Evolutionary conservation across 2,113 vertebrate species (phyloP), one percentile per base, ranked within the genome.

Genomic region (Syngnathoides biaculeatus): DNA sequence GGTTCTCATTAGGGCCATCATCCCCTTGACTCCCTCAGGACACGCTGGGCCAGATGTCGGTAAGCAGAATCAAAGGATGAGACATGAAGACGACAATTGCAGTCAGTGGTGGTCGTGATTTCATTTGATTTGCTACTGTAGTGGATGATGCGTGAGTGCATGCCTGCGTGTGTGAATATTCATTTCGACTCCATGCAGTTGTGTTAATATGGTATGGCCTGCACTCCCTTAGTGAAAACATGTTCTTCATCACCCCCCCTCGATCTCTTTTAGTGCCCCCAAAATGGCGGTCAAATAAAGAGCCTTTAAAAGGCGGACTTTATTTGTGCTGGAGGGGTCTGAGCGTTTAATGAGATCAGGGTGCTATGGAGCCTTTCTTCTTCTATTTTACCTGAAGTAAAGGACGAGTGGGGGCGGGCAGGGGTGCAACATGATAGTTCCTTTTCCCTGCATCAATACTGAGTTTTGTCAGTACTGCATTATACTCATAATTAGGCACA

Each of bases 201-300:
- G 94, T 24, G 90, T 85, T 13, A 92, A 76, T 69, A 97, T 88
- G 61, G 90, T 69, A 97, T 88, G 61, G 90, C 87, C 22, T 88
- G 35, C 19, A 90, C 92, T 79, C 93, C 40, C 92, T 72, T 60
- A 95, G 73, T 42, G 0, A 81, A 77, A 30, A 90, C 89, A 59
- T 82, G 91, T 63, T 95, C 92, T 73, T 92, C 85, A 45, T 91
- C 86, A 56, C 89, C 87, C 42, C 42, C 80, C 84, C 67, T 95
- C 76, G 84, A 85, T 91, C 85, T 95, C 93, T 84, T 95, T 68
- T 4, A 89, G 87, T 67, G 87, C 85, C 81, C 89, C 91, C 71
- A 96, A 90, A 73, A 94, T 93, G 79, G 96, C 93, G 0, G 93
- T 77, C 26, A 95, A 92, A 84, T 93, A 93, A n/a, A 95, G 75